Base-by-base conservation (phyloP, 1,140 invertebrate species). In the Drosophila novamexicana region DNA sequence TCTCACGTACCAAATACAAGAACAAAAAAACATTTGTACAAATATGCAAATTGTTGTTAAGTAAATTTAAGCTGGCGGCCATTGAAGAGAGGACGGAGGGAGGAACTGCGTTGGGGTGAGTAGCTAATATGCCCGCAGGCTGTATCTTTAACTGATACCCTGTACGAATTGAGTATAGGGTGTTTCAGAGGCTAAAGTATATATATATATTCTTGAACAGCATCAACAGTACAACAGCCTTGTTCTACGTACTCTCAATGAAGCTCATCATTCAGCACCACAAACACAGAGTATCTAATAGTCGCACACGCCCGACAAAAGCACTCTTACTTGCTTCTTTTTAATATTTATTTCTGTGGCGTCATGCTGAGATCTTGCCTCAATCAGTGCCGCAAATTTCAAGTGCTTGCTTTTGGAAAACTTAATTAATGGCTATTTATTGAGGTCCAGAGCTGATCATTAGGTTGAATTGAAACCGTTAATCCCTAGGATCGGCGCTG, bases 21-120 rank as follows among this genome's bases (percentile, higher is more conserved):
- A 52, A 58, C 18, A 49, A 34, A 53, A 18, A n/a, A 42, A 77
- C 56, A 70, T 77, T 74, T 74, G 47, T 73, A 74, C 44, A 75
- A 67, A 73, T 84, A 86, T 85, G 83, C 68, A 75, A 86, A 86
- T 86, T 81, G 72, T 79, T 75, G 56, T 58, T 36, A 53, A n/a
- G 42, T 36, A 47, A 49, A 49, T 22, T 12, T 12, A 14, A 14
- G 34, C 32, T 36, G 34, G 34, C 1, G 14, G 12, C 8, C 16
- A 5, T n/a, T 6, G 1, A 32, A 39, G 45, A 12, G 36, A 6
- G 29, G 2, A 1, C 18, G 18, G 18, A 18, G 37, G 0, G 22
- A 29, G 22, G 22, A 29, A 29, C 4, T 29, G 22, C 22, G 14
- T 29, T 32, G 16, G 9, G 44, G 10, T 12, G n/a, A 7, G 14